Percentiles rank a stretch among this genome's conserved stretches.
These are phyloP conservation scores for Podarcis cretensis DNA, from an alignment of 2,113 vertebrate genomes.

Conservation along the genomic window DNA sequence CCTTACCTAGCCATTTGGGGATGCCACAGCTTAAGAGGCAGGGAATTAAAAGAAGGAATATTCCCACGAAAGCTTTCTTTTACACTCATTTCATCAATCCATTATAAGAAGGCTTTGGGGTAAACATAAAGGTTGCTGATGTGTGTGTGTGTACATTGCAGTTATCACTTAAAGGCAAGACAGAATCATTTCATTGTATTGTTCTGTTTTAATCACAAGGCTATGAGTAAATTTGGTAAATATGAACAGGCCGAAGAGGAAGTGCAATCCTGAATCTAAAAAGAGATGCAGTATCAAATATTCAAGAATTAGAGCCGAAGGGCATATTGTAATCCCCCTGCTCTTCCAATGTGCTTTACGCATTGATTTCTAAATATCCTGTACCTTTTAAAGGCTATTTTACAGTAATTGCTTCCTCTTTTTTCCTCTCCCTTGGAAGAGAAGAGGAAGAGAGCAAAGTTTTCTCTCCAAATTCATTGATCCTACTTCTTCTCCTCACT, in stretches of 20 bases:
- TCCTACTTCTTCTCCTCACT: conserved; percentile 59
- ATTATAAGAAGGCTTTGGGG: not conserved
- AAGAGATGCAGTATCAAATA: not conserved
- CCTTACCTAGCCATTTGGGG: too few species aligned
- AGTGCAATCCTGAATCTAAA: not conserved
- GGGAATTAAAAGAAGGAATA: too few species aligned
- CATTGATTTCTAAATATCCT: not conserved
- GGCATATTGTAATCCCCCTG: not conserved
- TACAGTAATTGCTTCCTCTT: conserved; percentile 47
- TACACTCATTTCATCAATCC: conserved; percentile 22
- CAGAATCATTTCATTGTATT: not conserved
- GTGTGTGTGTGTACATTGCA: not conserved
- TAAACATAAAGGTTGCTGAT: not conserved
- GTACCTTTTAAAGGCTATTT: not conserved
- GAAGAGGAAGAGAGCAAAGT: conserved; percentile 3
- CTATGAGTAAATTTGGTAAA: not conserved
- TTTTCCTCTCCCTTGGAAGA: conserved; percentile 38
- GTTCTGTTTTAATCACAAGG: not conserved
- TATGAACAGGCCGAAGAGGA: not conserved
- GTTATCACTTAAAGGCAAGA: not conserved
- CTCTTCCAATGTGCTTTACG: not conserved
- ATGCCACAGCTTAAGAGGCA: not conserved
- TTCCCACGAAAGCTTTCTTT: not conserved
- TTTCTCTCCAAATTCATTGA: conserved; percentile 62
- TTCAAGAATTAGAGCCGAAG: not conserved